Conservation (phyloP, 2,888 invertebrate genomes). For the Actias luna region DNA sequence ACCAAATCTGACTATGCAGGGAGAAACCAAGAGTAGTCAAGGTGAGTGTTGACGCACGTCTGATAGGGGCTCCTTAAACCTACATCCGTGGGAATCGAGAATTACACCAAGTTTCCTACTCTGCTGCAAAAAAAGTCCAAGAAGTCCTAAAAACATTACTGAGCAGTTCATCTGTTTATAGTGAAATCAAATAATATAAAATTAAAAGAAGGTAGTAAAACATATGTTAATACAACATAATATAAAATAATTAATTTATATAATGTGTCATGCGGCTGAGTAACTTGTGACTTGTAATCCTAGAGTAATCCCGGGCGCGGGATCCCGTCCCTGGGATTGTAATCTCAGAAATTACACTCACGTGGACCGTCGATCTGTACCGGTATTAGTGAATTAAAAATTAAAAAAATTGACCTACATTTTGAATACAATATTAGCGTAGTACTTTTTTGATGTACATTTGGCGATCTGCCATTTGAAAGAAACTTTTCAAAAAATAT, state of each 20-base stretch:
- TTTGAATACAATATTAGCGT: too few relatives aligned
- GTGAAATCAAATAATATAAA: not conserved
- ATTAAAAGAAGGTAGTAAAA: constrained; percentile 21
- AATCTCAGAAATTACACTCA: constrained; percentile 48
- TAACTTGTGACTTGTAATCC: constrained; percentile 35
- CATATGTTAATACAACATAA: constrained; percentile 42
- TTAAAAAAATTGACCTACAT: constrained; percentile 8
- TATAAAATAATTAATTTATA: constrained; percentile 45
- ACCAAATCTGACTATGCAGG: too few relatives aligned
- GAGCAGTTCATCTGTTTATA: not conserved
- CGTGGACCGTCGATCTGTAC: constrained; percentile 25
- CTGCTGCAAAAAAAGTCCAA: too few relatives aligned
- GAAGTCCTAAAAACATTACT: too few relatives aligned
- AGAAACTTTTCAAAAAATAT: too few relatives aligned
- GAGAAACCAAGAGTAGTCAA: too few relatives aligned
- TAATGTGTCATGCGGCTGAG: constrained; percentile 31
- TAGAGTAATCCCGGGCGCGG: constrained; percentile 32
- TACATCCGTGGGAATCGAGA: too few relatives aligned
- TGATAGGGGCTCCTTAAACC: too few relatives aligned
- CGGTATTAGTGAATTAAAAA: constrained; percentile 47
- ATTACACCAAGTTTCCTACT: too few relatives aligned
- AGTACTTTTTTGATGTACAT: too few relatives aligned
- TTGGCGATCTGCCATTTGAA: too few relatives aligned
- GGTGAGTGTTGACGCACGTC: too few relatives aligned
- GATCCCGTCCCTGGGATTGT: constrained; percentile 23